These are phyloP conservation scores for Laticauda laticaudata DNA, from an alignment of 2,113 vertebrate species.

Conservation along the genomic window DNA sequence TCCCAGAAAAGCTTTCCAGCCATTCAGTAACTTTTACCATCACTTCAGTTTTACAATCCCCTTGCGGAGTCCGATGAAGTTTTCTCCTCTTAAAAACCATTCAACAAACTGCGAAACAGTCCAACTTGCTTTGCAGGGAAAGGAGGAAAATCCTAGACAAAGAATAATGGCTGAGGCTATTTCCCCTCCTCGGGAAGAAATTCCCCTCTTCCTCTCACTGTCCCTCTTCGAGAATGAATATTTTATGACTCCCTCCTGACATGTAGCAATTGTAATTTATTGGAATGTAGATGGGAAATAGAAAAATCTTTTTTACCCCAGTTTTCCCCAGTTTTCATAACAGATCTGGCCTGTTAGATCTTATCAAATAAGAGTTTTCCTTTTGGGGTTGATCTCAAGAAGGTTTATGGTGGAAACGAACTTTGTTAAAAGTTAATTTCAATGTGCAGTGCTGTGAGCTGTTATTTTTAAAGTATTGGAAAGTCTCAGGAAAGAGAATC, in stretches of 20 bases:
- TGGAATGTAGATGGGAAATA: background rate
- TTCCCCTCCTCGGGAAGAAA: background rate
- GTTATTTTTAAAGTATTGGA: background rate
- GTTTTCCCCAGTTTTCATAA: background rate
- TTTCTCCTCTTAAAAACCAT: background rate
- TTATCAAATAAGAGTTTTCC: background rate
- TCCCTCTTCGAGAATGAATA: background rate
- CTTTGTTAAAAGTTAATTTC: background rate
- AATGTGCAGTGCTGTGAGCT: background rate
- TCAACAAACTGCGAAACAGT: background rate
- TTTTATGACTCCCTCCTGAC: background rate
- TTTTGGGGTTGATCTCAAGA: background rate
- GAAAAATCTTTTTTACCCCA: fast-evolving
- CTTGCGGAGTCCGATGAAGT: background rate
- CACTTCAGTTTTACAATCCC: background rate
- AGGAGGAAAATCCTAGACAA: background rate
- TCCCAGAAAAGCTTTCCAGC: background rate
- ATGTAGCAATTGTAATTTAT: background rate
- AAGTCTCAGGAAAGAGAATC: background rate
- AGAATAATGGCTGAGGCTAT: background rate
- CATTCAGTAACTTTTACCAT: background rate
- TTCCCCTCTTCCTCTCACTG: background rate
- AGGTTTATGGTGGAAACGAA: background rate
- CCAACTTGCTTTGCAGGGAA: background rate
- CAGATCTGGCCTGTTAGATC: background rate